phyloP scores from a whole-genome alignment of 2,888 invertebrate species.

The Orthosia incerta region DNA sequence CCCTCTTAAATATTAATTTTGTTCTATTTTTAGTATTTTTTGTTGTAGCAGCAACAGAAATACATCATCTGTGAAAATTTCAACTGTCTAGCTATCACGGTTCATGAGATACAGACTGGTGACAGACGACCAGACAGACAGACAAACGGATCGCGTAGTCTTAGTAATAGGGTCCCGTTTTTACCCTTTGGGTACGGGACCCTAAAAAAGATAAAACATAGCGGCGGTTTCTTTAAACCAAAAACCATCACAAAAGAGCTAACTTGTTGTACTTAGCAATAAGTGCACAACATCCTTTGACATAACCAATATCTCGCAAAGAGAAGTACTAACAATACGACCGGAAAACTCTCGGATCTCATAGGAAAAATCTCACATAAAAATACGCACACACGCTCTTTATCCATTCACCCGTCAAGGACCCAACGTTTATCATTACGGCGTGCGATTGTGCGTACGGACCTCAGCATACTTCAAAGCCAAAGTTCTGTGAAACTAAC shows the following conservation, averaged over 20 bases:
- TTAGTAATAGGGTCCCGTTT: too few species aligned
- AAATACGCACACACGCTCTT: slow-evolving; percentile 43
- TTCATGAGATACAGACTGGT: too few species aligned
- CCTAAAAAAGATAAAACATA: too few species aligned
- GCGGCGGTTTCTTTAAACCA: too few species aligned
- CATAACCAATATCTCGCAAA: slow-evolving; percentile 33
- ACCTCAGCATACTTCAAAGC: slow-evolving; percentile 77
- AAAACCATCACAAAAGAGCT: slow-evolving; percentile 8
- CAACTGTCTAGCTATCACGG: too few species aligned
- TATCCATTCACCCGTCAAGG: slow-evolving; percentile 40
- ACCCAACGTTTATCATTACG: slow-evolving; percentile 62
- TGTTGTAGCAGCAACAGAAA: too few species aligned
- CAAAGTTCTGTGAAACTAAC: slow-evolving; percentile 79
- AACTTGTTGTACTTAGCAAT: slow-evolving; percentile 43
- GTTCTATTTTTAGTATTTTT: too few species aligned
- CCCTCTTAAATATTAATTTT: too few species aligned
- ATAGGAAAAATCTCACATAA: slow-evolving; percentile 40
- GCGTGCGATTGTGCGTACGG: slow-evolving; percentile 61
- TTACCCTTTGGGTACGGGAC: too few species aligned
- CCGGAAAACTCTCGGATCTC: slow-evolving; percentile 34
- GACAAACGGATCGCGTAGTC: too few species aligned
- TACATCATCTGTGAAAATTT: too few species aligned
- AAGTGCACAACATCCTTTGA: slow-evolving; percentile 29
- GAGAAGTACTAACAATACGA: slow-evolving; percentile 40
- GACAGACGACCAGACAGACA: too few species aligned